These are phyloP conservation scores for Drosophila pegasa DNA, from an alignment of 2,888 invertebrate species.

Conservation along the genomic window DNA sequence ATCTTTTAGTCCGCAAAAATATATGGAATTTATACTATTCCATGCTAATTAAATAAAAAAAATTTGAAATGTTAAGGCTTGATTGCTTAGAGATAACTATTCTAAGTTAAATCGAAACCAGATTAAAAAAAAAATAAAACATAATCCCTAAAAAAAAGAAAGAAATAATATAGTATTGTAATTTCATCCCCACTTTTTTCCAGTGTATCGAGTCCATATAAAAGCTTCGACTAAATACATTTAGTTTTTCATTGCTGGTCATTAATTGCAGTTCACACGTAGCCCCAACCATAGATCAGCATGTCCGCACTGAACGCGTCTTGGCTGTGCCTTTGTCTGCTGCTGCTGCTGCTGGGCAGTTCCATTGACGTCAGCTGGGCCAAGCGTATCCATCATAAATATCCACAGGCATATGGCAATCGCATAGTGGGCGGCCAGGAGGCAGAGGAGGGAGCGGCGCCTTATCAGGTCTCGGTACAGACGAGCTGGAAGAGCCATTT, in stretches of 20 bases:
- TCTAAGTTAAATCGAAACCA: not conserved
- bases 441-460: conserved; percentile 71
- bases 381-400: conserved; percentile 61
- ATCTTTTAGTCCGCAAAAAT: no score
- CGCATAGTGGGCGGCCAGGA: conserved; percentile 76
- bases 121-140: not conserved
- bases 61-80: no score
- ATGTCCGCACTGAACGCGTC: conserved; percentile 19
- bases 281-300: not conserved
- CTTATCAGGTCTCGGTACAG: conserved; percentile 82
- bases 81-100: no score
- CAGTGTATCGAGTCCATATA: conserved; percentile 42
- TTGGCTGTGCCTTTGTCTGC: conserved; percentile 23
- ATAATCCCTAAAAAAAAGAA: not conserved
- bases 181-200: not conserved
- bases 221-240: conserved; percentile 51
- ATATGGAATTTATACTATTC: no score
- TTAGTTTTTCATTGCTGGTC: conserved; percentile 57
- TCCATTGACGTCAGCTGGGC: conserved; percentile 68
- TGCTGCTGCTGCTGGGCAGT: conserved; percentile 43
- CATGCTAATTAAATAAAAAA: no score
- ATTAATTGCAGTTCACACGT: conserved; percentile 58
- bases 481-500: conserved; percentile 58
- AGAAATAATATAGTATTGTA: not conserved
- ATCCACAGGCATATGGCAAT: conserved; percentile 24